Evolutionary conservation across 2,113 vertebrate species (phyloP).

Genomic region (Plecturocebus donacophilus): DNA sequence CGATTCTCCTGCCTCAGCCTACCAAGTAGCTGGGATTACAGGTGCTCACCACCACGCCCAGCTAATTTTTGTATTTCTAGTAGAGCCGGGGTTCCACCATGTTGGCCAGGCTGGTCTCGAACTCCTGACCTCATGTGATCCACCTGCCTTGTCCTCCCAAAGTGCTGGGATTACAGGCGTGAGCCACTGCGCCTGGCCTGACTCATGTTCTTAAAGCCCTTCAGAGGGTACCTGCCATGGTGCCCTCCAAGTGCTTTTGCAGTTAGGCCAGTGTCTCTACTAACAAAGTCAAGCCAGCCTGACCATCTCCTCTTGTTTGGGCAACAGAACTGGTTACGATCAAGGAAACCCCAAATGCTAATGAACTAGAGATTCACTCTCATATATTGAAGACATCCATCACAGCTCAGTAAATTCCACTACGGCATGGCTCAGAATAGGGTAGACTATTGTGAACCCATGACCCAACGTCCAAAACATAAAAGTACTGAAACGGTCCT

Average conservation of each 20-base stretch:
- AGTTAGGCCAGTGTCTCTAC: accelerated
- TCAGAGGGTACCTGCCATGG: accelerated
- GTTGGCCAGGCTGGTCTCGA: too few relatives aligned
- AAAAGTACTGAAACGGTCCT: background rate
- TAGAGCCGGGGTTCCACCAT: too few relatives aligned
- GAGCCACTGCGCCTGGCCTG: too few relatives aligned
- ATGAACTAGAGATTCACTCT: background rate
- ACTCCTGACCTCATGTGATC: too few relatives aligned
- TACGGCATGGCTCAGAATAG: background rate
- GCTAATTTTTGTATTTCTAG: too few relatives aligned
- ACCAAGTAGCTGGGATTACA: too few relatives aligned
- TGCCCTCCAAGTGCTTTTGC: accelerated
- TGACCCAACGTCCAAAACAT: background rate
- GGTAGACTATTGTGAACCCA: background rate
- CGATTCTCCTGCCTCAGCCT: too few relatives aligned
- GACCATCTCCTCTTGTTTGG: background rate
- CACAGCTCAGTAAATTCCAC: background rate
- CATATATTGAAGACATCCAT: background rate
- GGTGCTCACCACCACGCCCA: too few relatives aligned
- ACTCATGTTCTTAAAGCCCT: background rate
- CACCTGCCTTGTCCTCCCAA: too few relatives aligned
- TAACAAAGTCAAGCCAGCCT: background rate
- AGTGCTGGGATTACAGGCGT: too few relatives aligned
- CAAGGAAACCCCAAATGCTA: background rate
- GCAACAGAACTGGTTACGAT: background rate